Conservation (phyloP, 2,888 invertebrate species). For the Eremobia ochroleuca region DNA sequence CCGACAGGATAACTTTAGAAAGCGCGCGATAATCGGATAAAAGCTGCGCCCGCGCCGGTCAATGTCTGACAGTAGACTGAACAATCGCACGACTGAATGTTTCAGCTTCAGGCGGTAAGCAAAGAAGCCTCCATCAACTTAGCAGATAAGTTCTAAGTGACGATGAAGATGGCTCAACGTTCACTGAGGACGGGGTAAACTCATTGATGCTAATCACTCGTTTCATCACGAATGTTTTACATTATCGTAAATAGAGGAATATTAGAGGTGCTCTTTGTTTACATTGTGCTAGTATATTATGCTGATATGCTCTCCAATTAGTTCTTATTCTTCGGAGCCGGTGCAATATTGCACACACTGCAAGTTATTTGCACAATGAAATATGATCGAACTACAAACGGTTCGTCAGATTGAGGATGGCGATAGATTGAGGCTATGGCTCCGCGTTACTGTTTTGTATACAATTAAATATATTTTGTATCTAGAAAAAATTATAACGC, state of each 20-base stretch:
- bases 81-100: slow-evolving; percentile 68
- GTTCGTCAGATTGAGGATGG: slow-evolving; percentile 1
- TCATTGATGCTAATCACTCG: slow-evolving; percentile 51
- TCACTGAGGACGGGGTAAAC: slow-evolving; percentile 57
- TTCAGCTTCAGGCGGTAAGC: slow-evolving; percentile 68
- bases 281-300: slow-evolving; percentile 35
- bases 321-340: slow-evolving; percentile 29
- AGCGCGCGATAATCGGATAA: slow-evolving; percentile 45
- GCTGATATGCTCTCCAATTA: slow-evolving; percentile 42
- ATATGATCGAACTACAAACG: slow-evolving; percentile 28
- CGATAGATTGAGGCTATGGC: background rate
- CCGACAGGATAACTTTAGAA: slow-evolving; percentile 43
- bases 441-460: slow-evolving; percentile 4
- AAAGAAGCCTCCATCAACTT: slow-evolving; percentile 72
- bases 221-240: slow-evolving; percentile 48
- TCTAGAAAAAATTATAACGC: background rate
- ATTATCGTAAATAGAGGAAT: slow-evolving; percentile 43
- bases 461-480: background rate
- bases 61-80: slow-evolving; percentile 74
- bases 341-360: slow-evolving; percentile 20
- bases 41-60: slow-evolving; percentile 70
- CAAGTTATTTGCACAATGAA: slow-evolving; percentile 25
- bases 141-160: slow-evolving; percentile 70
- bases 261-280: slow-evolving; percentile 48
- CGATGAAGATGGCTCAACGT: slow-evolving; percentile 61